Percentiles rank a stretch among this genome's conserved stretches.
Evolutionary conservation across 2,113 vertebrate species (phyloP).

Genomic region (Pseudois nayaur): DNA sequence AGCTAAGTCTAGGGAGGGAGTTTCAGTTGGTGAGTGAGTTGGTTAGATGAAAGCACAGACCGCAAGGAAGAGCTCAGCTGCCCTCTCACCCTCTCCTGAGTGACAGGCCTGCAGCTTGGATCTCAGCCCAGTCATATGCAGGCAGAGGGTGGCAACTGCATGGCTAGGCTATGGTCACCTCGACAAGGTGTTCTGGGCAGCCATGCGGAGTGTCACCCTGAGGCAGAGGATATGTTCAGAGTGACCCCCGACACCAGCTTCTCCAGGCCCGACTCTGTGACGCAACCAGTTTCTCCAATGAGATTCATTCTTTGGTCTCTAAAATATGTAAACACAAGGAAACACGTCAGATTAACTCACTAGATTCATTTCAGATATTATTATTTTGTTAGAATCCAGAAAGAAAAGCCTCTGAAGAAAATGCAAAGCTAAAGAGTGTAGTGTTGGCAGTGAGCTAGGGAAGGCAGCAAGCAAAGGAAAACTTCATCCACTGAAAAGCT

Average conservation of each 20-base stretch:
- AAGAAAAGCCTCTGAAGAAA: neutral
- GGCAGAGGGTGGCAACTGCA: neutral
- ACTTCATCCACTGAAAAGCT: neutral
- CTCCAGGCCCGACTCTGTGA: neutral
- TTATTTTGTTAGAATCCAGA: neutral
- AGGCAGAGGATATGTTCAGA: neutral
- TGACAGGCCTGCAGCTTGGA: neutral
- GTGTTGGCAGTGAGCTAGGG: neutral
- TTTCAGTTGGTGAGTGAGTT: neutral
- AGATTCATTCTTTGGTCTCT: neutral
- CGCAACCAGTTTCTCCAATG: neutral
- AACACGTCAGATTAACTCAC: neutral
- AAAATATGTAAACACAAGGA: neutral
- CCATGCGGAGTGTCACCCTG: rapidly evolving
- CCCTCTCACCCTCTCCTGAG: neutral
- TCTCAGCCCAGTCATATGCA: neutral
- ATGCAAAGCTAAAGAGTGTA: neutral
- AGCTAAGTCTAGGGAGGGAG: neutral
- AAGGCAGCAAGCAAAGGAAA: neutral
- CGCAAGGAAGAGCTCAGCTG: neutral
- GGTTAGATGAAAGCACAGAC: neutral
- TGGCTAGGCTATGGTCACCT: neutral
- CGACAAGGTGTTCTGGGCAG: neutral
- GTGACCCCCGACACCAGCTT: neutral
- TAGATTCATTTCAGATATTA: neutral